These are phyloP conservation scores for Globodera ellingtonae DNA, from an alignment of 1,140 invertebrate species.

Conservation along the genomic window DNA sequence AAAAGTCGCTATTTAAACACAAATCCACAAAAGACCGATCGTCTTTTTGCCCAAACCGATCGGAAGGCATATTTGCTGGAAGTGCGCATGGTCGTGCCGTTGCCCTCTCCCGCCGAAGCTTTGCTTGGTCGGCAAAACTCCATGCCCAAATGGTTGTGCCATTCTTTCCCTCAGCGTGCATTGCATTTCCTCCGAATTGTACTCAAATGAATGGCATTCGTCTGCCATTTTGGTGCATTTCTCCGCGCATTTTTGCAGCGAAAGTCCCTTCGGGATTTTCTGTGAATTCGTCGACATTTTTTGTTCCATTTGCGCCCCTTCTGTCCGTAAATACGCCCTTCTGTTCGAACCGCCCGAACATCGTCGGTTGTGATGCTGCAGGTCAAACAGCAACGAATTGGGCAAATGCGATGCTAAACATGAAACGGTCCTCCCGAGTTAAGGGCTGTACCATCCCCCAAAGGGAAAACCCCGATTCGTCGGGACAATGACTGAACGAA, in stretches of 20 bases:
- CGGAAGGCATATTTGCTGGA: constrained; percentile 61
- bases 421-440: too few species aligned
- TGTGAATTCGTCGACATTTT: neutral
- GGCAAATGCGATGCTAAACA: neutral
- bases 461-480: too few species aligned
- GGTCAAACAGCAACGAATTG: neutral
- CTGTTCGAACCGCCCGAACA: constrained; percentile 35
- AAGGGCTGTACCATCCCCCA: too few species aligned
- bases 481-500: too few species aligned
- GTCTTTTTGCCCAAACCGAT: constrained; percentile 37
- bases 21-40: too few species aligned
- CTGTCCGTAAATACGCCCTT: constrained; percentile 42
- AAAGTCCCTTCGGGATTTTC: constrained; percentile 30
- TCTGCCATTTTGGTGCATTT: constrained; percentile 45
- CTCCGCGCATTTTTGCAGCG: constrained; percentile 50
- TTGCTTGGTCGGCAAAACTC: constrained; percentile 39
- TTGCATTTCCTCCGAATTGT: constrained; percentile 54
- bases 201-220: constrained; percentile 59
- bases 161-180: constrained; percentile 54
- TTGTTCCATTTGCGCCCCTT: constrained; percentile 36
- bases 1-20: too few species aligned
- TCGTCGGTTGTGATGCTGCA: neutral
- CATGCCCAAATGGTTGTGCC: constrained; percentile 58
- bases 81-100: constrained; percentile 47
- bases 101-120: constrained; percentile 38